A percentile compares a stretch with the other conserved stretches of the same genome.
Evolutionary conservation across 2,888 invertebrate species (phyloP).

Genomic region (Lasioglossum zephyrum): DNA sequence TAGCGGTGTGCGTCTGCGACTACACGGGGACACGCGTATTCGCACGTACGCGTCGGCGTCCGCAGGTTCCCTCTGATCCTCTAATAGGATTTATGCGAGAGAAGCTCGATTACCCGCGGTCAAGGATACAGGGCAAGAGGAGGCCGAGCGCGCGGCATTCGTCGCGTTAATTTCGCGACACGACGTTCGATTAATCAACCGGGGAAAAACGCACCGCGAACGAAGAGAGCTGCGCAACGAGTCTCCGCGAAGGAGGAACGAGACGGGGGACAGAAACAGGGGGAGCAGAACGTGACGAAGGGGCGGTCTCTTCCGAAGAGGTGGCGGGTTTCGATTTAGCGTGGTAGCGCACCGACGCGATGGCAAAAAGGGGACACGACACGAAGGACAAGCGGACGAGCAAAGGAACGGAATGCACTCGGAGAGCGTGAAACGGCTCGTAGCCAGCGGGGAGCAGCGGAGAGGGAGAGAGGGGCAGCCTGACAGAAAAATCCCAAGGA

Average conservation of each 20-base stretch:
- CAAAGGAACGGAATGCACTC: conserved; percentile 45
- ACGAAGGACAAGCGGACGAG: conserved; percentile 41
- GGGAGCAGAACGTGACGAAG: not conserved
- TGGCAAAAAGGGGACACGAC: conserved; percentile 28
- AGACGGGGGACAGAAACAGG: not conserved
- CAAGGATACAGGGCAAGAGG: conserved; percentile 75
- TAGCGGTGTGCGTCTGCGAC: not conserved
- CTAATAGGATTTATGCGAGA: conserved; percentile 84
- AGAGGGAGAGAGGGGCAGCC: not conserved
- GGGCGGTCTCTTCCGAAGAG: conserved; percentile 7
- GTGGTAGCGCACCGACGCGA: conserved; percentile 7
- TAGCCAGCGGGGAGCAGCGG: not conserved
- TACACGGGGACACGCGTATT: conserved; percentile 57
- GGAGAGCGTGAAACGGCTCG: conserved; percentile 52
- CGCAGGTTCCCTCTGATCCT: conserved; percentile 80
- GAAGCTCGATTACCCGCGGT: conserved; percentile 83
- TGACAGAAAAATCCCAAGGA: conserved; percentile 41
- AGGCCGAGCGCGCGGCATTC: conserved; percentile 68
- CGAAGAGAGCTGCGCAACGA: not conserved
- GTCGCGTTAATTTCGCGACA: conserved; percentile 73
- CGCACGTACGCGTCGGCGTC: conserved; percentile 61
- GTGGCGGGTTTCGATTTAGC: conserved; percentile 38
- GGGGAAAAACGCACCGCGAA: conserved; percentile 20
- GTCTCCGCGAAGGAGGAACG: not conserved
- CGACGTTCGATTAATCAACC: conserved; percentile 52